Base-by-base conservation (phyloP, 2,888 invertebrate species). In the Drosophila basisetae region DNA sequence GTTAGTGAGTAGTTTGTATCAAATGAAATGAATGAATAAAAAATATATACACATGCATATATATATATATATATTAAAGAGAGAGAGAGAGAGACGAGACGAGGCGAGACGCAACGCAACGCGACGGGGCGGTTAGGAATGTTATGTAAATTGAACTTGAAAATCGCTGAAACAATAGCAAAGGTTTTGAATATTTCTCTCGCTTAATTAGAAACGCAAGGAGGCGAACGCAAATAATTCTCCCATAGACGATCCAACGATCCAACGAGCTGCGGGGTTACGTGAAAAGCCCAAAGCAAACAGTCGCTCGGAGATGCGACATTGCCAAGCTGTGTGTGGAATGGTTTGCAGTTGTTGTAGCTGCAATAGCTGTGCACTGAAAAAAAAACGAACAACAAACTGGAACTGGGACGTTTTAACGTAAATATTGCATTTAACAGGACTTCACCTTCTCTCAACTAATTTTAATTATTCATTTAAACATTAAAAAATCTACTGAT, bases 181-280 rank as follows among this genome's bases (percentile, higher is more conserved):
- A 88, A 84, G 82, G 78, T 90, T 91, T 91, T 89, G 89, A 91
- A 89, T 91, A 91, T 90, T 91, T 91, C 91, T 76, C 89, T 84
- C 82, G 89, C 81, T 91, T 91, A 92, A 91, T 91, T 85, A 89
- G 90, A 91, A 88, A 81, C 84, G 78, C 87, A 89, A 86, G 89
- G 84, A 87, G 89, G 90, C 72, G 58, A 86, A 84, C 84, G 84
- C 84, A 89, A 87, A 86, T 87, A 78, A 78, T 86, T 86, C 84
- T 89, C 79, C 61, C 58, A 41, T 55, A 25, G 55, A 37, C 31
- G 25, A 50, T 39, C 31, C 65, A 13, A 50, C 53, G 25, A 49
- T 37, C 22, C 64, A 10, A 49, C 52, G 18, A 60, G 55, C 56
- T 16, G 61, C 61, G 56, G 64, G 68, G 72, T 37, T 54, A 76